phyloP scores from a whole-genome alignment of 2,113 vertebrate genomes.

The Ornithorhynchus anatinus region DNA sequence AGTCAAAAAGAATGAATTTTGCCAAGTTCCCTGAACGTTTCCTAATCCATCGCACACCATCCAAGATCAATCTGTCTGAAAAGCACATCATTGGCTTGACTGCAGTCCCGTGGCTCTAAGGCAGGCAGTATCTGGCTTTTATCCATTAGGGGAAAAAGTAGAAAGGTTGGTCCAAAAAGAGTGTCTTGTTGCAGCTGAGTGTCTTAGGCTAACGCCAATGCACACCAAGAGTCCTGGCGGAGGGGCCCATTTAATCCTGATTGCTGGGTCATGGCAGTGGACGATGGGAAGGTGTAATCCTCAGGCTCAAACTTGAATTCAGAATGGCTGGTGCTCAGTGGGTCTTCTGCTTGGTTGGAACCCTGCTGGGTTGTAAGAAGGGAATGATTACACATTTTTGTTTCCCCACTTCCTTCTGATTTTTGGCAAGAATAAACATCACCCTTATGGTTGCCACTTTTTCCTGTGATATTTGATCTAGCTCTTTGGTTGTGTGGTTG shows the following conservation, averaged over 20 bases:
- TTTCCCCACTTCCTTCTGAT: no score
- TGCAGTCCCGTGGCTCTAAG: not conserved
- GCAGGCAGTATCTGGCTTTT: not conserved
- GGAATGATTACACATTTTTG: no score
- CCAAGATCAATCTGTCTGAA: constrained; percentile 1
- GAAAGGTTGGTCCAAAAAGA: constrained; percentile 4
- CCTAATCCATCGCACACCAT: not conserved
- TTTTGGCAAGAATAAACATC: no score
- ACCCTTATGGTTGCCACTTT: no score
- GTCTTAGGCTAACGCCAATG: constrained; percentile 86
- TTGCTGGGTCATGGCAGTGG: constrained; percentile 75
- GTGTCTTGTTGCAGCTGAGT: not conserved
- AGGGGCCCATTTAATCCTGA: constrained; percentile 66
- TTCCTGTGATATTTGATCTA: no score
- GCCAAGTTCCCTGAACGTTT: not conserved
- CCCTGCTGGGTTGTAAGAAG: constrained; percentile 73
- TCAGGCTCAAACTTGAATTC: constrained; percentile 89
- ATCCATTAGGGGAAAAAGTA: not conserved
- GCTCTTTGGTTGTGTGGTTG: no score
- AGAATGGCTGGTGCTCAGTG: constrained; percentile 65
- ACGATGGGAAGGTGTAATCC: constrained; percentile 84
- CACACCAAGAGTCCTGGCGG: constrained; percentile 88
- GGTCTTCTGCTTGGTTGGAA: constrained; percentile 65
- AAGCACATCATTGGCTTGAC: not conserved
- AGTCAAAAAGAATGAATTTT: not conserved